Conservation (phyloP, 2,888 invertebrate genomes). For the Ichneumon xanthorius region DNA sequence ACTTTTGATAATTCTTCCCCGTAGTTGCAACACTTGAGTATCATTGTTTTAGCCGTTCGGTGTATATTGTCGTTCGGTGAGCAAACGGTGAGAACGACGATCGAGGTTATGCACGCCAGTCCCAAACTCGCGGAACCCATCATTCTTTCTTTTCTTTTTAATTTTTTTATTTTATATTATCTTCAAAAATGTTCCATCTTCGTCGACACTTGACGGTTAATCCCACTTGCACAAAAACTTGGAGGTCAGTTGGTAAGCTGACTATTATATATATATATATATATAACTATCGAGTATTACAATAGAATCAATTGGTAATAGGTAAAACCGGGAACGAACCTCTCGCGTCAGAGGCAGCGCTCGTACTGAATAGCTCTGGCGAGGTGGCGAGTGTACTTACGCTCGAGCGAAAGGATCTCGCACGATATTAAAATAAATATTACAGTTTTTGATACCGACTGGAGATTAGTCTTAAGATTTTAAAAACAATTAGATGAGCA, state of each 20-base stretch:
- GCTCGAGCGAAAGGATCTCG: constrained; percentile 57
- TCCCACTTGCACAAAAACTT: too few relatives aligned
- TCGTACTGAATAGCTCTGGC: constrained; percentile 76
- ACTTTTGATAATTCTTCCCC: constrained; percentile 85
- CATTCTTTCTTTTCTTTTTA: background rate
- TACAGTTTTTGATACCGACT: too few relatives aligned
- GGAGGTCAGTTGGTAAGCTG: too few relatives aligned
- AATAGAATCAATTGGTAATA: background rate
- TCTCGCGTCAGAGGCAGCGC: constrained; percentile 75
- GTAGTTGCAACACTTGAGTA: constrained; percentile 87
- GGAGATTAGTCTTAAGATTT: too few relatives aligned
- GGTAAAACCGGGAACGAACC: constrained; percentile 43
- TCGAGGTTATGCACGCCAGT: constrained; percentile 42
- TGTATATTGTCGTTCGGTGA: constrained; percentile 67
- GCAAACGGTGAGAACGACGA: constrained; percentile 55
- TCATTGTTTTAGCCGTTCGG: constrained; percentile 74
- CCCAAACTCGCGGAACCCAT: constrained; percentile 4
- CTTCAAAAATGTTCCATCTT: background rate
- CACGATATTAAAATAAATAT: too few relatives aligned
- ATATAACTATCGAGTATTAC: too few relatives aligned
- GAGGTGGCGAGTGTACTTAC: too few relatives aligned
- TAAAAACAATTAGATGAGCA: too few relatives aligned
- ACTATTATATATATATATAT: too few relatives aligned
- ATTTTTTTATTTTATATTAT: background rate
- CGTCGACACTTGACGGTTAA: too few relatives aligned